Percentiles rank a stretch among this genome's conserved stretches.
Evolutionary conservation across 2,797 vertebrate species (phyloP).

Genomic region (Rhinichthys osculus): DNA sequence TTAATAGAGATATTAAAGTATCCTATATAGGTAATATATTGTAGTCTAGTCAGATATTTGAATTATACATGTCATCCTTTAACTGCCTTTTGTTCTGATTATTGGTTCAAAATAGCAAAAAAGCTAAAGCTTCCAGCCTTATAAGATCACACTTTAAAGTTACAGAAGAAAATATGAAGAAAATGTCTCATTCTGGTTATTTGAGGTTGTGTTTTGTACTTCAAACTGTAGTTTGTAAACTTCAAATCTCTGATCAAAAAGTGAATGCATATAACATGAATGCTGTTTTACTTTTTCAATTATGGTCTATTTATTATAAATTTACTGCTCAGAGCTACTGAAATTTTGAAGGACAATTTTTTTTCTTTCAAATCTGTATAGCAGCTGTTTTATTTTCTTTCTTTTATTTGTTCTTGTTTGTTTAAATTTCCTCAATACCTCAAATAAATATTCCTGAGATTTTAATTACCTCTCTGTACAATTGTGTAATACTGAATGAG

Average conservation of each 20-base stretch:
- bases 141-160: background rate
- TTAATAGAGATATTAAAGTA: too few species aligned
- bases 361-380: background rate
- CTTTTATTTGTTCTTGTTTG: background rate
- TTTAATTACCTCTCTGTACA: background rate
- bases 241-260: background rate
- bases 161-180: background rate
- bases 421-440: conserved; percentile 1
- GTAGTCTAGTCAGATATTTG: too few species aligned
- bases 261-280: background rate
- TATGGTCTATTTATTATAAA: conserved; percentile 31
- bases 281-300: background rate
- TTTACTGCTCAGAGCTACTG: background rate
- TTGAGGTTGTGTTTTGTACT: background rate
- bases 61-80: too few species aligned
- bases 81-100: too few species aligned
- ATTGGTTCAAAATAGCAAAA: too few species aligned
- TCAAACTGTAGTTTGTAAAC: too few species aligned
- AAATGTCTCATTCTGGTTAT: background rate
- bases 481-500: background rate
- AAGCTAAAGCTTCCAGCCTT: too few species aligned
- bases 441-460: conserved; percentile 18
- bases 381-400: background rate
- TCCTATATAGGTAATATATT: too few species aligned
- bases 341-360: background rate